These are phyloP conservation scores for Megaceryle alcyon DNA, from an alignment of 2,797 vertebrate genomes.

Conservation along the genomic window DNA sequence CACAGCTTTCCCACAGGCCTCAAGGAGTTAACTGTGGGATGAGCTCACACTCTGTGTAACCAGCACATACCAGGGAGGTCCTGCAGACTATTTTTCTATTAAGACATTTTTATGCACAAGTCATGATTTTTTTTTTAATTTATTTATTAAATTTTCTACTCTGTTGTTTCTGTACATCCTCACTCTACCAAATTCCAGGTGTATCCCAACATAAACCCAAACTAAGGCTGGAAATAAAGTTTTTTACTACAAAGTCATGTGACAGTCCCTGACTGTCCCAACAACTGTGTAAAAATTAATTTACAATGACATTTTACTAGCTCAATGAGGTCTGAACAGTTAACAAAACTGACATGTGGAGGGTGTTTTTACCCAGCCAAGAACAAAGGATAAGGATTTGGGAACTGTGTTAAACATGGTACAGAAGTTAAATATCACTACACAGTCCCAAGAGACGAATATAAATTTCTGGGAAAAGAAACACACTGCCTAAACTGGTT, in stretches of 20 bases:
- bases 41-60: background rate
- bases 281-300: background rate
- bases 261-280: background rate
- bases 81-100: background rate
- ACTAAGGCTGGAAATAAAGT: background rate
- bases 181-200: background rate
- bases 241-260: background rate
- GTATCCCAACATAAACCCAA: background rate
- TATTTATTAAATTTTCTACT: background rate
- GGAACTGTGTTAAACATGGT: background rate
- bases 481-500: background rate
- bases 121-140: background rate
- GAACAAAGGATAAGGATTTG: background rate
- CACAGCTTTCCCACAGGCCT: background rate
- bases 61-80: background rate
- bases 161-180: background rate
- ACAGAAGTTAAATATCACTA: background rate
- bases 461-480: background rate
- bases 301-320: background rate
- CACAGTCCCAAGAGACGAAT: background rate
- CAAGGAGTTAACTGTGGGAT: background rate
- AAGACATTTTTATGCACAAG: background rate
- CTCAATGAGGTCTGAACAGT: background rate
- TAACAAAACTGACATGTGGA: background rate
- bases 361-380: background rate